Evolutionary conservation across 2,113 vertebrate species (phyloP).

Genomic region (Pangasianodon hypophthalmus): DNA sequence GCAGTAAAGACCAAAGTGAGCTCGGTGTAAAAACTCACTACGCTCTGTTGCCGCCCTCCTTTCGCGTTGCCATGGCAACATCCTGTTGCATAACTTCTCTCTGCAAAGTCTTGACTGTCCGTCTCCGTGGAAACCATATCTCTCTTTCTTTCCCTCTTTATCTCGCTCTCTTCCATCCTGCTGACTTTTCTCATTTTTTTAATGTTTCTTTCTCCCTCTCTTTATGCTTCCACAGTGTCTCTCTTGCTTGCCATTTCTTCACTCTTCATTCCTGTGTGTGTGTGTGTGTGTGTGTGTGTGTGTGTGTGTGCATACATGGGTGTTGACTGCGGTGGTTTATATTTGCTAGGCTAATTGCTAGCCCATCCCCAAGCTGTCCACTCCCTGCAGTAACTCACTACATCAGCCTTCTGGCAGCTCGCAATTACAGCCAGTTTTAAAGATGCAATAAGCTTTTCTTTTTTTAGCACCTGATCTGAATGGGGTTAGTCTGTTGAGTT

Average conservation of each 20-base stretch:
- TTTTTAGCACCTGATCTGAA: not conserved
- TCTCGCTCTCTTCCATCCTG: constrained; percentile 4
- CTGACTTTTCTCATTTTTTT: not conserved
- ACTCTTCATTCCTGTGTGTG: not conserved
- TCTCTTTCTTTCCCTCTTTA: constrained; percentile 36
- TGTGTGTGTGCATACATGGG: not conserved
- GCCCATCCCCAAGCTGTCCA: constrained; percentile 20
- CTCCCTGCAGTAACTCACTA: not conserved
- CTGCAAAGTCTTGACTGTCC: constrained; percentile 67
- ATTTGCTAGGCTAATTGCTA: constrained; percentile 11
- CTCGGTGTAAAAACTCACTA: not conserved
- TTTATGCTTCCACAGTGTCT: not conserved
- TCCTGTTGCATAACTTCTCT: constrained; percentile 71
- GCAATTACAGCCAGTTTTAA: not conserved
- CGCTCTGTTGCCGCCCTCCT: constrained; percentile 33
- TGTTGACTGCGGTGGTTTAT: constrained; percentile 7
- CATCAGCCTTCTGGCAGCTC: constrained; percentile 3
- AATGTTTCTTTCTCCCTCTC: not conserved
- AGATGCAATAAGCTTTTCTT: not conserved
- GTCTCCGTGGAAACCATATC: constrained; percentile 69
- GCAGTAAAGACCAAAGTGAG: not conserved
- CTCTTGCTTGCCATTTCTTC: not conserved
- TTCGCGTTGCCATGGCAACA: constrained; percentile 68
- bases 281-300: not conserved
- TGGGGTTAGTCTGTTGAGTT: not conserved